Base-by-base conservation (phyloP, 2,888 invertebrate genomes). In the Marronus borbonicus region DNA sequence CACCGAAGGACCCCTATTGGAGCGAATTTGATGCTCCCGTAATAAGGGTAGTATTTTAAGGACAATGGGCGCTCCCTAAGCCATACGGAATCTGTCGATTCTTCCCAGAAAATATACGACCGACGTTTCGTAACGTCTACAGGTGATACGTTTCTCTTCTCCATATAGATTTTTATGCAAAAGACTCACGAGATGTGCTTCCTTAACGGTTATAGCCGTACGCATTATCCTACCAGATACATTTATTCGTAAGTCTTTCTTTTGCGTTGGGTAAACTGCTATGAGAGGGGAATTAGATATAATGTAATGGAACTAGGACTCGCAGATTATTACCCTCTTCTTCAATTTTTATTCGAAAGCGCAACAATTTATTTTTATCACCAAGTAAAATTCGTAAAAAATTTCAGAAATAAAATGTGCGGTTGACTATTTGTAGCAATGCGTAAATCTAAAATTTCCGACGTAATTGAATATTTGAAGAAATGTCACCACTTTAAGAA, bases 11-110 rank as follows among this genome's bases (percentile, higher is more conserved):
- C 72, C 72, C 58, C 60, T 74, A 49, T 60, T 44, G 31, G 49
- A 14, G 60, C 44, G 72, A 74, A 74, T 49, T 49, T 62, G 72
- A 44, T 60, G 44, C 31, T 28, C 60, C 14, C 44, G 60, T 62
- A 60, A 60, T 60, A 60, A 74, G 44, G 72, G 60, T 74, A 74
- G 60, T 74, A 74, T 74, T 74, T 74, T 74, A 74, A 74, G 60
- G 72, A 74, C 72, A 74, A 74, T 49, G 60, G 72, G 60, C 36
- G 12, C 58, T 20, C 60, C 60, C 58, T 62, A 60, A 74, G 60
- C 60, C 60, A 44, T n/a, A 60, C 44, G 72, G 60, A 74, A 74
- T 74, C 60, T 74, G 72, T 74, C 72, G 72, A 74, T 60, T 74
- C 55, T 55, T 60, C 60, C 60, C 44, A 20, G 36, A 8, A 74